Percentiles rank a stretch among this genome's conserved stretches.
Conservation (phyloP, 2,888 invertebrate species). For the Empis stercorea region DNA sequence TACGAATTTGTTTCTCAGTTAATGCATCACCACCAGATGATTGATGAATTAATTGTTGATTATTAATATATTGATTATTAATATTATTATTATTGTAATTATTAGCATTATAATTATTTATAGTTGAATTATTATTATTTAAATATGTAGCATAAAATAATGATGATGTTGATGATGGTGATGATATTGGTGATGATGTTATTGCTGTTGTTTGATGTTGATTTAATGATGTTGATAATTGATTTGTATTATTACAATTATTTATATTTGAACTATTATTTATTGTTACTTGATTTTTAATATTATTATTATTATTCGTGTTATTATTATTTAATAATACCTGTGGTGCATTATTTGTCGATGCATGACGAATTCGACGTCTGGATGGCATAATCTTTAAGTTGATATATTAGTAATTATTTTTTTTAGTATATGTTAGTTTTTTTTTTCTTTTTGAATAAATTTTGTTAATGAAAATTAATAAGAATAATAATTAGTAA, state of each 20-base stretch:
- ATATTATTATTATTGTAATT: constrained; percentile 6
- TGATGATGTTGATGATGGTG: constrained; percentile 4
- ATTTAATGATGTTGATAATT: background rate
- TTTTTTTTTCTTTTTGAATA: no score
- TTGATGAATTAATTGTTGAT: constrained; percentile 1
- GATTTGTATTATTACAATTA: constrained; percentile 7
- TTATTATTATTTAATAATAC: constrained; percentile 16
- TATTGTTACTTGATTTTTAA: constrained; percentile 3
- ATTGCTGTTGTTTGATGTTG: constrained; percentile 5
- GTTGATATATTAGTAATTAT: constrained; percentile 3
- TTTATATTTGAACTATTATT: background rate
- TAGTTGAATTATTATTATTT: background rate
- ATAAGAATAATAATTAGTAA: no score
- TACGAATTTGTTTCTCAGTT: constrained; percentile 20
- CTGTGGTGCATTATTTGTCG: constrained; percentile 16
- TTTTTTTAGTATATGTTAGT: background rate
- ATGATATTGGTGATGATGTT: constrained; percentile 3
- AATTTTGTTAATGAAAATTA: no score
- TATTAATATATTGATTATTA: background rate
- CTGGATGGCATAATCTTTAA: constrained; percentile 17
- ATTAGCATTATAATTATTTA: background rate
- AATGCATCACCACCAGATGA: constrained; percentile 6
- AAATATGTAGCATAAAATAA: background rate
- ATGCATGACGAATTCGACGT: constrained; percentile 17
- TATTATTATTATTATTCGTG: no score